Evolutionary conservation across 2,113 vertebrate species (phyloP).

Genomic region (Gallinago undulata): DNA sequence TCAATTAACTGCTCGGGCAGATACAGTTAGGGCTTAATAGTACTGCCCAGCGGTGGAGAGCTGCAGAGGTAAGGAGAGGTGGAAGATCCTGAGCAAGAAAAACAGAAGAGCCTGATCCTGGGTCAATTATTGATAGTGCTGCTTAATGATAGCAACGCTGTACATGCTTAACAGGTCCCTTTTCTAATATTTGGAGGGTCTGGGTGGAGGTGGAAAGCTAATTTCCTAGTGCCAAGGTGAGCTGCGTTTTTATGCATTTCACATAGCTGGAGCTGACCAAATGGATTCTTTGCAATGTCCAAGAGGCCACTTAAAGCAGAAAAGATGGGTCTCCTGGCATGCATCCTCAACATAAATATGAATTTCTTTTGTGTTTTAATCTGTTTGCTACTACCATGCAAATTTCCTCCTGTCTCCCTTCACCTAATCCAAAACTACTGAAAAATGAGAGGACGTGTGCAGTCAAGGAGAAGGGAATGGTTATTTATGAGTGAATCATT

Average conservation of each 20-base stretch:
- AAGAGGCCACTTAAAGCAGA: not conserved
- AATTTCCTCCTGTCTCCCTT: not conserved
- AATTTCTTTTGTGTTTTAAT: not conserved
- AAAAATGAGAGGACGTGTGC: not conserved
- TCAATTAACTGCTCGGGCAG: conserved; percentile 51
- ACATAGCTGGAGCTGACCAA: not conserved
- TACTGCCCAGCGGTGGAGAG: not conserved
- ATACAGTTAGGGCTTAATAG: not conserved
- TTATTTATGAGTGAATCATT: conserved; percentile 7
- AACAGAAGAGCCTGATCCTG: not conserved
- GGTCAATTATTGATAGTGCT: not conserved
- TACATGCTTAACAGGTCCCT: not conserved
- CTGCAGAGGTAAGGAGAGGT: not conserved
- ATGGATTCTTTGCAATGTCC: not conserved
- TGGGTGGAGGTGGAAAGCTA: not conserved
- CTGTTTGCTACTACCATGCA: not conserved
- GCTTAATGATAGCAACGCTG: not conserved
- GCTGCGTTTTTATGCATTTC: not conserved
- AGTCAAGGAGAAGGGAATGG: not conserved
- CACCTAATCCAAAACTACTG: not conserved
- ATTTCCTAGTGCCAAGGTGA: not conserved
- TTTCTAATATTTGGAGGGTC: not conserved
- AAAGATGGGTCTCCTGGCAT: not conserved
- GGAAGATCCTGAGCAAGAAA: not conserved
- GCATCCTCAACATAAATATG: not conserved